Evolutionary conservation across 2,113 vertebrate genomes (phyloP).

Genomic region (Trachemys scripta): DNA sequence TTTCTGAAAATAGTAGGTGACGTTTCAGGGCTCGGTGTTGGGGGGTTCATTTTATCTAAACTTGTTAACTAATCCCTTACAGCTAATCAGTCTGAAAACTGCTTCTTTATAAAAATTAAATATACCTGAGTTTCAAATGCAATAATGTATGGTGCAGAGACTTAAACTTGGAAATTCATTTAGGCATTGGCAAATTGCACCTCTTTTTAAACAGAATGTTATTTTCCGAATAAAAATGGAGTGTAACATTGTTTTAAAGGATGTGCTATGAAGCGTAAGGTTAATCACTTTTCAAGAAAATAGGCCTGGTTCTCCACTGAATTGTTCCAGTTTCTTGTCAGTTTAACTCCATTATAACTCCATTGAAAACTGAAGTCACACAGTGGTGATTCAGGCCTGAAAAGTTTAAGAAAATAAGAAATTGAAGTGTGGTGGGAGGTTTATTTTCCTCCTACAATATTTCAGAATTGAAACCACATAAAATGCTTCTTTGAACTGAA

Average conservation of each 20-base stretch:
- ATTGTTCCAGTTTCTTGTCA: conserved; percentile 24
- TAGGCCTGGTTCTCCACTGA: conserved; percentile 11
- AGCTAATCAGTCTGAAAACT: neutral
- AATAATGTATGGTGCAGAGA: neutral
- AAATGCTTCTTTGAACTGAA: neutral
- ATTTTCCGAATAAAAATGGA: neutral
- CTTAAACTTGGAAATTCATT: neutral
- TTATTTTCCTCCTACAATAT: conserved; percentile 66
- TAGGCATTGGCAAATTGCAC: neutral
- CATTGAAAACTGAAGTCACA: conserved; percentile 41
- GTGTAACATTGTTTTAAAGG: neutral
- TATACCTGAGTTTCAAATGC: neutral
- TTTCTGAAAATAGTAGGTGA: neutral
- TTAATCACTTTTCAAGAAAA: conserved; percentile 57
- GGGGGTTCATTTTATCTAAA: neutral
- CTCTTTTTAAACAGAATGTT: conserved; percentile 23
- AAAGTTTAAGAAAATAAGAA: conserved; percentile 53
- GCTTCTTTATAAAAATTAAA: neutral
- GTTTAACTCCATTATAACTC: neutral
- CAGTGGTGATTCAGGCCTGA: conserved; percentile 35
- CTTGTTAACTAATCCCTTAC: neutral
- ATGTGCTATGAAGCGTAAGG: neutral
- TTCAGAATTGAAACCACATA: conserved; percentile 22
- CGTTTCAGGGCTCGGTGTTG: rapidly evolving
- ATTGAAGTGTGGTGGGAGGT: conserved; percentile 48